phyloP scores from a whole-genome alignment of 2,797 vertebrate species.

The Hoplostethus mediterraneus region DNA sequence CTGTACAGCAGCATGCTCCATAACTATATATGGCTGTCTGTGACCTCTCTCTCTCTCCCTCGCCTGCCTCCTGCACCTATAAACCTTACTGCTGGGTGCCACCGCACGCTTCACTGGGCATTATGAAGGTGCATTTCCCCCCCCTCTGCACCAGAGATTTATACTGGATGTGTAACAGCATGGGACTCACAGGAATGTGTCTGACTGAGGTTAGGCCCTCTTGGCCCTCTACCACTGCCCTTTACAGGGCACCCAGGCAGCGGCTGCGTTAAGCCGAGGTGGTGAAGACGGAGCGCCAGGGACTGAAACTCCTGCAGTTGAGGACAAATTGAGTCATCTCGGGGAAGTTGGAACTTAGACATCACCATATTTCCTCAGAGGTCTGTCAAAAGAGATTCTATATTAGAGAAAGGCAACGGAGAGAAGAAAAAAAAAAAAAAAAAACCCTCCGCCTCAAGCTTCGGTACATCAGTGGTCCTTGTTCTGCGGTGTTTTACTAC shows the following conservation, averaged over 20 bases:
- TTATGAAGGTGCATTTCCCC: constrained; percentile 46
- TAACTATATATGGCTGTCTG: constrained; percentile 13
- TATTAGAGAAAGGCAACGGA: constrained; percentile 24
- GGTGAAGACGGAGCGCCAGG: not conserved
- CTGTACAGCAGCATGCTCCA: not conserved
- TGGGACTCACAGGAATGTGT: constrained; percentile 46
- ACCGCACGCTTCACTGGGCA: constrained; percentile 59
- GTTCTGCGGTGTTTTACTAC: constrained; percentile 32
- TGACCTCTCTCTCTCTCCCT: constrained; percentile 61
- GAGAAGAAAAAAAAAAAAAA: constrained; percentile 45
- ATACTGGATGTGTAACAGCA: constrained; percentile 48
- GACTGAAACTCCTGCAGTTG: constrained; percentile 32
- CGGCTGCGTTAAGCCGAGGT: not conserved
- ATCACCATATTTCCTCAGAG: constrained; percentile 32
- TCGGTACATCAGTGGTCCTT: constrained; percentile 20
- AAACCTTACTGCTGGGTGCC: constrained; percentile 59
- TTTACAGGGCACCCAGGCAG: not conserved
- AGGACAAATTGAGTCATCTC: constrained; percentile 50
- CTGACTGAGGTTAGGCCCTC: constrained; percentile 25
- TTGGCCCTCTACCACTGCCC: constrained; percentile 3
- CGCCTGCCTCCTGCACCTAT: constrained; percentile 53
- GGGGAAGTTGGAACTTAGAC: constrained; percentile 26
- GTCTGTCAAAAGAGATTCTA: constrained; percentile 29
- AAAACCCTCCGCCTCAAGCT: constrained; percentile 44
- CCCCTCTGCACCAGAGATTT: constrained; percentile 49